A percentile compares a stretch with the other conserved stretches of the same genome.
These are phyloP conservation scores for Sminthurides aquaticus DNA, from an alignment of 2,888 invertebrate genomes.

Conservation along the genomic window DNA sequence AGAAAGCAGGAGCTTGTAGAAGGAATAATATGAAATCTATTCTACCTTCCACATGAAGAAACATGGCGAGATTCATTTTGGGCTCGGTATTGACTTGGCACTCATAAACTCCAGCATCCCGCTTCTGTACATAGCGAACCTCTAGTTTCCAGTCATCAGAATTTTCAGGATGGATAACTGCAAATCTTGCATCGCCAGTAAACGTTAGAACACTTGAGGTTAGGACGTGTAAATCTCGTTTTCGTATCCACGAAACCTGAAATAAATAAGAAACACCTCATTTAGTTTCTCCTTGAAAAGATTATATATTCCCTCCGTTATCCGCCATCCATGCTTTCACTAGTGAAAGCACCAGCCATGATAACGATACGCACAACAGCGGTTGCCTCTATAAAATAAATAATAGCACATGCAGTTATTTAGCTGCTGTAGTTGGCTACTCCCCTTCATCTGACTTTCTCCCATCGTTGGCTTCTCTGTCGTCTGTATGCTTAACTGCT, in stretches of 20 bases:
- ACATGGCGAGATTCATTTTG: slow-evolving; percentile 75
- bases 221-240: slow-evolving; percentile 73
- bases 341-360: too few species aligned
- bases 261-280: slow-evolving; percentile 43
- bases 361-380: too few species aligned
- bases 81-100: slow-evolving; percentile 79
- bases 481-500: too few species aligned
- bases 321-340: too few species aligned
- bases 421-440: too few species aligned
- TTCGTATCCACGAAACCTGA: slow-evolving; percentile 76
- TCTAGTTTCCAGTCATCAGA: slow-evolving; percentile 81
- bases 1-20: too few species aligned
- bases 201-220: slow-evolving; percentile 78
- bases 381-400: too few species aligned
- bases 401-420: too few species aligned
- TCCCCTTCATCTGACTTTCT: too few species aligned
- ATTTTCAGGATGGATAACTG: slow-evolving; percentile 72
- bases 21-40: slow-evolving; percentile 1
- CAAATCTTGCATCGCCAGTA: slow-evolving; percentile 78
- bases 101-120: slow-evolving; percentile 59
- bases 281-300: too few species aligned
- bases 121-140: slow-evolving; percentile 72
- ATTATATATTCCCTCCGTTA: too few species aligned
- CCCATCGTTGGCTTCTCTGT: too few species aligned
- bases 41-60: slow-evolving; percentile 71